Evolutionary conservation across 2,113 vertebrate genomes (phyloP).

Genomic region (Bos javanicus): DNA sequence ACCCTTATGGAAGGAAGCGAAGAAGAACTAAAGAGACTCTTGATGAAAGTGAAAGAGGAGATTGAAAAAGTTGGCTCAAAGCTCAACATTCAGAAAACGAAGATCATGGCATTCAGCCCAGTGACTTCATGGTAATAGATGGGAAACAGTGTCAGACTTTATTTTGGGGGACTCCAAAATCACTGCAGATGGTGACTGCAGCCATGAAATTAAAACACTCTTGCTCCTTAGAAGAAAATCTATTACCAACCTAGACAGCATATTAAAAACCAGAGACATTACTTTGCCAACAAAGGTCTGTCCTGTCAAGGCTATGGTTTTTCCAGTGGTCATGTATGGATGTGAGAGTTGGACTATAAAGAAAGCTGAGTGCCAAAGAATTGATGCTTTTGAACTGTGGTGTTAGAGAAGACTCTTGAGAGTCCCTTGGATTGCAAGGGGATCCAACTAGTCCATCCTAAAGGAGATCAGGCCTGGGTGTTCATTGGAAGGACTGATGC

Average conservation of each 20-base stretch:
- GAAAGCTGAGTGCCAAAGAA: accelerated
- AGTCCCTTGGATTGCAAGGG: not conserved
- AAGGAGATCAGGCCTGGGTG: accelerated
- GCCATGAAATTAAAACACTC: not conserved
- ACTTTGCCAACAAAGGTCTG: not conserved
- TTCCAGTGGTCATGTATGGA: not conserved
- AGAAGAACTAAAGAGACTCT: not conserved
- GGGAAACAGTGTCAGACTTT: not conserved
- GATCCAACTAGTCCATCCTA: not conserved
- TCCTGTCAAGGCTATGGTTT: not conserved
- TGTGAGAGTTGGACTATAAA: not conserved
- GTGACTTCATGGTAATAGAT: not conserved
- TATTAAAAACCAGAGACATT: not conserved
- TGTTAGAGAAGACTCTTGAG: not conserved
- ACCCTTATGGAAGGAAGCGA: accelerated
- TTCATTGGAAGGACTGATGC: not conserved
- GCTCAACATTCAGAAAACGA: not conserved
- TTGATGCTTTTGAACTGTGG: not conserved
- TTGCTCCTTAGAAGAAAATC: not conserved
- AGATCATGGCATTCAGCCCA: not conserved
- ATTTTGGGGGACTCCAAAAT: not conserved
- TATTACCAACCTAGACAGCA: not conserved
- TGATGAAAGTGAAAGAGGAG: not conserved
- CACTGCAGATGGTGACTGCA: not conserved
- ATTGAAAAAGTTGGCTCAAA: not conserved